A percentile compares a stretch with the other conserved stretches of the same genome.
phyloP scores from a whole-genome alignment of 64 coral and sea anemone genomes.

The Pocillopora damicornis region DNA sequence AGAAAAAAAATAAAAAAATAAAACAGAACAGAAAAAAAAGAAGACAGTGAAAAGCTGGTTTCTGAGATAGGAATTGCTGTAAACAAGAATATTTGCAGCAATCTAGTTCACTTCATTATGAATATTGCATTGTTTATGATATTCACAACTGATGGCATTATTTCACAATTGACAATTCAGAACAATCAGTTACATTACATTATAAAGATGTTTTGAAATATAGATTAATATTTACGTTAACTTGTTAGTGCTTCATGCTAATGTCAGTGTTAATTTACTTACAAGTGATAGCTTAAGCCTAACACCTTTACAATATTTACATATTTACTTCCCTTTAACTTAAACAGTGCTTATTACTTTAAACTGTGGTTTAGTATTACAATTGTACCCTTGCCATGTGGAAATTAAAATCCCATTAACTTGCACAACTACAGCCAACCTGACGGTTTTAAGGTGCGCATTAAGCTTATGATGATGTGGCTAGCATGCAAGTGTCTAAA shows the following conservation, averaged over 20 bases:
- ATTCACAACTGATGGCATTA: neutral
- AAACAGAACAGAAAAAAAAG: too few relatives aligned
- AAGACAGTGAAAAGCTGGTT: too few relatives aligned
- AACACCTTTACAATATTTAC: neutral
- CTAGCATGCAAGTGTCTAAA: neutral
- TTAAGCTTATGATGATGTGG: neutral
- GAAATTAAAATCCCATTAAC: neutral
- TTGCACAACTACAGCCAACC: conserved; percentile 4
- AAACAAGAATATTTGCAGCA: neutral
- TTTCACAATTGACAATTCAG: neutral
- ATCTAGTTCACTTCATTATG: neutral
- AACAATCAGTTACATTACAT: conserved; percentile 4
- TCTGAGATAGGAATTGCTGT: too few relatives aligned
- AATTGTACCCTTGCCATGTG: neutral
- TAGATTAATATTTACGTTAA: conserved; percentile 2
- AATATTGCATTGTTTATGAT: neutral
- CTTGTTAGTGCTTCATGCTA: neutral
- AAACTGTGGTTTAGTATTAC: neutral
- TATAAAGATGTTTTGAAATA: neutral
- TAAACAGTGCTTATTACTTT: conserved; percentile 20
- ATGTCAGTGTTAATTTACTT: conserved; percentile 30
- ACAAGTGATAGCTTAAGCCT: conserved; percentile 3
- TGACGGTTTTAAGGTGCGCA: neutral
- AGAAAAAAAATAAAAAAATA: too few relatives aligned
- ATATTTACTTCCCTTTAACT: conserved; percentile 11